Evolutionary conservation across 37 sponge, comb jelly and placozoan genomes (phyloP).

Genomic region (Oscarella lobularis): DNA sequence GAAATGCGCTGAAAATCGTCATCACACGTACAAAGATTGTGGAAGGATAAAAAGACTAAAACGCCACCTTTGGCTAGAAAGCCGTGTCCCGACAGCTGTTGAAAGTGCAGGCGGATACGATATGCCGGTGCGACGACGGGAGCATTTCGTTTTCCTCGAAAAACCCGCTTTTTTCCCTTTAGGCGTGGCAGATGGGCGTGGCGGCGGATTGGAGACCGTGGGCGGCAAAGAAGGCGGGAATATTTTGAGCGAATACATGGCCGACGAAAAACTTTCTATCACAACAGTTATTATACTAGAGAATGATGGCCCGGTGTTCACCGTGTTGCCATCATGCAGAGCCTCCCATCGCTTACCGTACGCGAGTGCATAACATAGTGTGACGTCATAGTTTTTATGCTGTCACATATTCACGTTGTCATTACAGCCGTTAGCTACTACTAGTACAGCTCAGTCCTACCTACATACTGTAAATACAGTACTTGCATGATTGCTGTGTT

Average conservation of each 20-base stretch:
- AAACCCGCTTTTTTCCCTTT: not conserved
- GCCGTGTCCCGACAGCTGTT: not conserved
- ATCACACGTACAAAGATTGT: not conserved
- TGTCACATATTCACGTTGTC: too few relatives aligned
- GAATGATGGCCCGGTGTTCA: too few relatives aligned
- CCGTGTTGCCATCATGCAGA: too few relatives aligned
- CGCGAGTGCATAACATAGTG: too few relatives aligned
- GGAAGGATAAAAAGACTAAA: not conserved
- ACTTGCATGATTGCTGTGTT: too few relatives aligned
- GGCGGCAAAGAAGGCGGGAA: slow-evolving; percentile 64
- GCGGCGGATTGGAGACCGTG: slow-evolving; percentile 37
- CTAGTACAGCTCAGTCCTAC: too few relatives aligned
- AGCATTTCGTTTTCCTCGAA: slow-evolving; percentile 8
- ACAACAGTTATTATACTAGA: slow-evolving; percentile 47
- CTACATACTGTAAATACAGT: too few relatives aligned
- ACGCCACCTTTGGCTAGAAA: not conserved
- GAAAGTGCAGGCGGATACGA: not conserved
- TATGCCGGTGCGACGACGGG: not conserved
- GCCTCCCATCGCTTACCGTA: too few relatives aligned
- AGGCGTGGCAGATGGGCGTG: not conserved
- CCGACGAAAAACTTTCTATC: slow-evolving; percentile 75
- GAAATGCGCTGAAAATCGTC: not conserved
- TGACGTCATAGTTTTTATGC: too few relatives aligned
- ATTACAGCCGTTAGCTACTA: too few relatives aligned
- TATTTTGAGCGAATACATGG: slow-evolving; percentile 75